Evolutionary conservation across 2,888 invertebrate genomes (phyloP).

Genomic region (Cheilosia pagana): DNA sequence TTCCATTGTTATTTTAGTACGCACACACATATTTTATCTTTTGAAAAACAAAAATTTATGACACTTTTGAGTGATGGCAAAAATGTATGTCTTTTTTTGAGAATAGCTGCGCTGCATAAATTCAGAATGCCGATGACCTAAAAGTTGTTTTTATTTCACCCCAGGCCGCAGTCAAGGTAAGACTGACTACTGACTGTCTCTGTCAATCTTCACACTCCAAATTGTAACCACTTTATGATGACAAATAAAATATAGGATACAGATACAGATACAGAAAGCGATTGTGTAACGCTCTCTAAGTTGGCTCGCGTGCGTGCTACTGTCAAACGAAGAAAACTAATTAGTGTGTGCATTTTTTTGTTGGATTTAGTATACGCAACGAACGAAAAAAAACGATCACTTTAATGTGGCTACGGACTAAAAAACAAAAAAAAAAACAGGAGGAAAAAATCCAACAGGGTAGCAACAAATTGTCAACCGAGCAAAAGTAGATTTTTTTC

Average conservation of each 20-base stretch:
- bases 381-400: neutral
- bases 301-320: conserved; percentile 35
- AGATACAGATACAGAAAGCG: no score
- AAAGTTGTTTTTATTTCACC: conserved; percentile 22
- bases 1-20: conserved; percentile 66
- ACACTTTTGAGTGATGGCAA: conserved; percentile 70
- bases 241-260: no score
- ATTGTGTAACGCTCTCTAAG: conserved; percentile 54
- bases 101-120: conserved; percentile 50
- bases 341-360: conserved; percentile 47
- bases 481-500: neutral
- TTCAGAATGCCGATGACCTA: conserved; percentile 57
- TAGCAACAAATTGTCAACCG: conserved; percentile 49
- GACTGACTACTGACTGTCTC: conserved; percentile 4
- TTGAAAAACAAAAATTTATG: conserved; percentile 55
- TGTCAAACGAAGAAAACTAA: conserved; percentile 35
- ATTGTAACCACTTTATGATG: conserved; percentile 1
- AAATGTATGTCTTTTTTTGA: conserved; percentile 32
- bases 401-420: neutral
- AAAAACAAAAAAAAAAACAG: neutral
- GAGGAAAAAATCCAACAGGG: neutral
- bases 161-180: conserved; percentile 57
- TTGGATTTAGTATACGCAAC: conserved; percentile 38
- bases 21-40: conserved; percentile 39
- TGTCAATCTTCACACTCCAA: conserved; percentile 16